phyloP scores from a whole-genome alignment of 2,888 invertebrate genomes.

The Schrankia costaestrigalis region DNA sequence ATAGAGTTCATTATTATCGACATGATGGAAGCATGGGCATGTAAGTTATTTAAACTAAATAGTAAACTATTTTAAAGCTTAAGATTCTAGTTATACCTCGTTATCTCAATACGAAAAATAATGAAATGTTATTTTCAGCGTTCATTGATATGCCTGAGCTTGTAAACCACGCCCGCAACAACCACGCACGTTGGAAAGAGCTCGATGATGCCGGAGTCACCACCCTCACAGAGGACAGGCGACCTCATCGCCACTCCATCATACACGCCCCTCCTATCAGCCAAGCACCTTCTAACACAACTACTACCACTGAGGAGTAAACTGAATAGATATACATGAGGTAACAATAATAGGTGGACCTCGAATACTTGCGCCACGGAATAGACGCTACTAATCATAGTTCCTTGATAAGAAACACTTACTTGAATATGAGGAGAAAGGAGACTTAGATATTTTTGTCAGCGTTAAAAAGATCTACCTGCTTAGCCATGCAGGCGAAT shows the following conservation, averaged over 20 bases:
- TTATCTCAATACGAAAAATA: not conserved
- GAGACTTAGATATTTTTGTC: too few relatives aligned
- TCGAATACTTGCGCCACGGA: slow-evolving; percentile 2
- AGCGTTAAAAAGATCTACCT: too few relatives aligned
- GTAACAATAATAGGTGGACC: slow-evolving; percentile 2
- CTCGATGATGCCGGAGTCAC: slow-evolving; percentile 88
- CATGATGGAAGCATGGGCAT: slow-evolving; percentile 98
- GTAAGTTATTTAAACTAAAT: slow-evolving; percentile 68
- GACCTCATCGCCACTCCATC: slow-evolving; percentile 51
- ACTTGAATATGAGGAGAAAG: too few relatives aligned
- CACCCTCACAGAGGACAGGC: slow-evolving; percentile 84
- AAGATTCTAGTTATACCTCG: not conserved
- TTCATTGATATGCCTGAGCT: slow-evolving; percentile 97
- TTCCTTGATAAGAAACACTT: too few relatives aligned
- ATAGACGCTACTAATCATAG: slow-evolving; percentile 7
- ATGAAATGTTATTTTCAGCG: slow-evolving; percentile 71
- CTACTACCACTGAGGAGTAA: slow-evolving; percentile 48
- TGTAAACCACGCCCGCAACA: slow-evolving; percentile 89
- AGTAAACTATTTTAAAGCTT: not conserved
- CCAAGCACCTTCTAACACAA: not conserved
- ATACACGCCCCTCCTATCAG: slow-evolving; percentile 19
- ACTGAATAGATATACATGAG: not conserved
- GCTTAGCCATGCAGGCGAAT: too few relatives aligned
- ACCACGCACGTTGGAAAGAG: slow-evolving; percentile 96
- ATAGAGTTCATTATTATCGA: slow-evolving; percentile 98